Evolutionary conservation across 2,113 vertebrate species (phyloP).

Genomic region (Loxodonta africana): DNA sequence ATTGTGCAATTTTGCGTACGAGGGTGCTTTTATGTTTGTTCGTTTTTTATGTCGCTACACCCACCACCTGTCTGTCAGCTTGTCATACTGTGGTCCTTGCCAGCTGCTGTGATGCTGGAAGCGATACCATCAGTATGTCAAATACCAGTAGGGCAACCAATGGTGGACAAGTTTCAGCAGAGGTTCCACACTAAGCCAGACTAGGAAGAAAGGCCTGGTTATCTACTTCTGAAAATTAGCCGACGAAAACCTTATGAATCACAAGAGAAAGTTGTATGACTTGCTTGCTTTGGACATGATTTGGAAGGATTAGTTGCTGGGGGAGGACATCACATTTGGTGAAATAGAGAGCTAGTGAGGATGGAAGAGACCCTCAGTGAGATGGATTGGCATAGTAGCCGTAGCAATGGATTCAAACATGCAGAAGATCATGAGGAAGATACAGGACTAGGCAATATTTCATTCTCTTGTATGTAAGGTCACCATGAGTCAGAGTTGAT

Average conservation of each 20-base stretch:
- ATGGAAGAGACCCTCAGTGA: not conserved
- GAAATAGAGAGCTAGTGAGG: not conserved
- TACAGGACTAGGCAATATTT: not conserved
- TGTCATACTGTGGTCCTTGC: not conserved
- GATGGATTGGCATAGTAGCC: not conserved
- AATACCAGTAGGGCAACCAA: not conserved
- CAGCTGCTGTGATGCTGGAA: not conserved
- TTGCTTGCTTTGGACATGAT: too few relatives aligned
- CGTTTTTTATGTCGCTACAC: not conserved
- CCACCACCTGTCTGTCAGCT: not conserved
- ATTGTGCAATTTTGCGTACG: not conserved
- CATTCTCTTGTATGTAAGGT: not conserved
- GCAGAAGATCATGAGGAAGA: not conserved
- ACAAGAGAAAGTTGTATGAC: not conserved
- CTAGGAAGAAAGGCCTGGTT: not conserved
- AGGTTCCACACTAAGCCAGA: not conserved
- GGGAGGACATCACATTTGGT: not conserved
- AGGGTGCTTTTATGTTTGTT: not conserved
- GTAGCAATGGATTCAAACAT: not conserved
- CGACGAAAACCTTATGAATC: not conserved
- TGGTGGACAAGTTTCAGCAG: not conserved
- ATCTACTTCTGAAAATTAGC: not conserved
- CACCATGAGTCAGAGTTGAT: not conserved
- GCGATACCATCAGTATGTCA: not conserved
- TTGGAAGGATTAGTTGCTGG: not conserved